Evolutionary conservation across 2,888 invertebrate genomes (phyloP), one percentile per base, ranked within the genome.

Genomic region (Apoderus coryli): DNA sequence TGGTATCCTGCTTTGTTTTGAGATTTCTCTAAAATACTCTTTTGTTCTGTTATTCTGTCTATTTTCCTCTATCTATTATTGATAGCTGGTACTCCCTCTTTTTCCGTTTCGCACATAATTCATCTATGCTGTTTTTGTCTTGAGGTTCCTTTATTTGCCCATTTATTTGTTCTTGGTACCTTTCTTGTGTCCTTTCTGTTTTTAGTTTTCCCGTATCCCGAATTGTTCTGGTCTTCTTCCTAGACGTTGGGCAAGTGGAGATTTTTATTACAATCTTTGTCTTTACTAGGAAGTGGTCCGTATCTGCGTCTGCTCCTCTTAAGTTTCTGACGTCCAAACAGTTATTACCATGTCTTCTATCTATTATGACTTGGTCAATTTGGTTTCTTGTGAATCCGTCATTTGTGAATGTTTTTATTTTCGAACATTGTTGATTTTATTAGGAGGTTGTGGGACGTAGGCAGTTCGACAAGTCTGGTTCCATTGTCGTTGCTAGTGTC

Each of bases 291-390:
- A 29, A 13, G 12, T 29, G 29, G 25, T 30, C 30, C 10, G 29
- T 29, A 29, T 29, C 29, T 29, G 29, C 29, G 22, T 29, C 29
- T 22, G 29, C 29, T 22, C 22, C 29, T 11, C 29, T 19, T 11
- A 29, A 13, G 13, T 13, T 22, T 29, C 22, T 29, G 10, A 29
- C 22, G 22, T 29, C 30, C 4, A n/a, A 9, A 16, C 6, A 3
- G 13, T 10, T 30, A 22, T 14, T 30, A 12, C 30, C 25, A 16
- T 22, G 24, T 12, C 25, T 12, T 4, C 23, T 24, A 30, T 30
- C 11, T 12, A 30, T 24, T 4, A 30, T 6, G 10, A 30, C n/a
- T 10, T 30, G 30, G 14, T 30, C 30, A 5, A 30, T 30, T 10
- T 14, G 30, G 19, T 30, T 30, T 16, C 24, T 30, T 4, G 11